Conservation (phyloP, 2,113 vertebrate species). For the Oreochromis spilurus region DNA sequence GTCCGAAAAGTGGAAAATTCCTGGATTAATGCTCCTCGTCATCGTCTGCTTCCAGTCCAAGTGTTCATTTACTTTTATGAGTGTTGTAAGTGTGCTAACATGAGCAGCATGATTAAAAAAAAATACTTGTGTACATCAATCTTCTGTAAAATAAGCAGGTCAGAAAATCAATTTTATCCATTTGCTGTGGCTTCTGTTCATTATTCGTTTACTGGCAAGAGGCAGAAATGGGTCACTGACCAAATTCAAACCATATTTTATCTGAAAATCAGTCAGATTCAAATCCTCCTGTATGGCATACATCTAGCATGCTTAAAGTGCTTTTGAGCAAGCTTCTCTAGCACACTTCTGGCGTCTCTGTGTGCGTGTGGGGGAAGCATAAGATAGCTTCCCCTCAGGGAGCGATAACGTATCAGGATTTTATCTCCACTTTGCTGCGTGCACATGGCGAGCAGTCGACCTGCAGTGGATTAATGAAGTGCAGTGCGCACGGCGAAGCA, state of each 20-base stretch:
- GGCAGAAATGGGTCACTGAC: neutral
- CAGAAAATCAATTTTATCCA: neutral
- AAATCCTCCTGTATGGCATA: neutral
- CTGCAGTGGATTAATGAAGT: constrained; percentile 8
- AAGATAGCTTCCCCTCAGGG: neutral
- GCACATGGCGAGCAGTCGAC: neutral
- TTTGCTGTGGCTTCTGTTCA: neutral
- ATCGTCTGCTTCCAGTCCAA: neutral
- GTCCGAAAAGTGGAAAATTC: neutral
- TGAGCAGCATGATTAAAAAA: neutral
- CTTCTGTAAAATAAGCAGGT: neutral
- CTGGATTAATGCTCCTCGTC: neutral
- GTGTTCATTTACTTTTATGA: neutral
- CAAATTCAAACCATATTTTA: neutral
- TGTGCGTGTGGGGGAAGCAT: neutral
- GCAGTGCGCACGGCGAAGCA: neutral
- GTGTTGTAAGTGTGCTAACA: neutral
- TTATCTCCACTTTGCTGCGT: neutral
- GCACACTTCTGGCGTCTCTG: neutral
- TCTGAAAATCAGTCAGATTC: neutral
- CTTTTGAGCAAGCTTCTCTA: neutral
- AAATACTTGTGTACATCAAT: neutral
- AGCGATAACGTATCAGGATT: neutral
- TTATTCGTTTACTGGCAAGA: neutral
- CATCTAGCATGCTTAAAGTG: neutral